Percentiles rank a stretch among this genome's conserved stretches.
These are phyloP conservation scores for Acinonyx jubatus DNA, from an alignment of 2,113 vertebrate genomes.

Conservation along the genomic window DNA sequence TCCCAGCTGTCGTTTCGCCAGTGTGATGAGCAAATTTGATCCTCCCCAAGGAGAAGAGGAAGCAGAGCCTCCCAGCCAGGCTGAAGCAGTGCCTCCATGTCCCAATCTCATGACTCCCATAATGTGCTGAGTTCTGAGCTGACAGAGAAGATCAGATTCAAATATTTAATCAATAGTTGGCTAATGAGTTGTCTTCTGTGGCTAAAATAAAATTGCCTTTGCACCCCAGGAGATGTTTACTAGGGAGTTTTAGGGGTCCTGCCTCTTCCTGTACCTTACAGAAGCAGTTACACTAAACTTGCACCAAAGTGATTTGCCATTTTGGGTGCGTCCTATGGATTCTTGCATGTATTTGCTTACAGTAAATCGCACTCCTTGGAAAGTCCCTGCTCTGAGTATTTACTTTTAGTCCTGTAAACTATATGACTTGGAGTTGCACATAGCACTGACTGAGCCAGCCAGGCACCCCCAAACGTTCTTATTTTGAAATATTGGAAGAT, in stretches of 20 bases:
- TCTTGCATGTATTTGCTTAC: neutral
- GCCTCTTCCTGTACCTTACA: neutral
- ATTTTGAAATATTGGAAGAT: neutral
- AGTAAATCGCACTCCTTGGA: neutral
- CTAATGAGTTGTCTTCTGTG: neutral
- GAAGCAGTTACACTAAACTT: neutral
- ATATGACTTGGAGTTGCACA: neutral
- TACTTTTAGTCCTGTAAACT: neutral
- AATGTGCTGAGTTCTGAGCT: neutral
- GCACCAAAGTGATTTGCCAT: neutral
- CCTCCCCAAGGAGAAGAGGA: neutral
- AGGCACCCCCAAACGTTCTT: neutral
- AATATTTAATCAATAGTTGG: neutral
- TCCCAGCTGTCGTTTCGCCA: neutral
- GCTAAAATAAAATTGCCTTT: neutral
- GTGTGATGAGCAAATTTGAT: conserved; percentile 9
- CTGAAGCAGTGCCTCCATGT: neutral
- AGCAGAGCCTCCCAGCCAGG: neutral
- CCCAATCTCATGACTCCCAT: neutral
- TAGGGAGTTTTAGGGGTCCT: neutral
- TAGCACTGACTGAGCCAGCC: neutral
- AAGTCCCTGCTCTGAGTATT: neutral
- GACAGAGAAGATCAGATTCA: neutral
- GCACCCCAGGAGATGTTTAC: neutral
- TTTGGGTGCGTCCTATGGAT: neutral